Base-by-base conservation (phyloP, 2,888 invertebrate species). In the Hirtodrosophila cameraria region DNA sequence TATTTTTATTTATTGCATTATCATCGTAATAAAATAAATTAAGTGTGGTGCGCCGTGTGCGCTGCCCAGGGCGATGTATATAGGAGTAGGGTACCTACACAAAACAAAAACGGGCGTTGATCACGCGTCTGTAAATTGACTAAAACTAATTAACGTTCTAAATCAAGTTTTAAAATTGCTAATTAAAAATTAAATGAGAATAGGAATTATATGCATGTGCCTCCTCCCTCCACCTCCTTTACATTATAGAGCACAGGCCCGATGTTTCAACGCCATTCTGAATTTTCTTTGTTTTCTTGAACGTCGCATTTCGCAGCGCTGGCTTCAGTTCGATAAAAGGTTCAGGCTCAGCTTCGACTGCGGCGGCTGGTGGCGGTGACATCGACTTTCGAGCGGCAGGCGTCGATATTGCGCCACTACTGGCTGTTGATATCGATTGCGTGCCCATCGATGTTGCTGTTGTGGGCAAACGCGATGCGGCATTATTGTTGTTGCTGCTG, bases 171-270 rank as follows among this genome's bases (percentile, higher is more conserved):
- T 66, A 74, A 76, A 60, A 63, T 71, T 74, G 68, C 68, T 73
- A 73, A 52, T 55, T 50, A 57, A 59, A 72, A 70, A 75, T 42
- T 49, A 55, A 57, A 57, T 68, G 75, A 74, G 66, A 80, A 68
- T 81, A 83, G 77, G 75, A 72, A 71, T 72, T 61, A 48, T 64
- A 67, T 60, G 65, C 15, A 20, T 52, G 60, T 45, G 60, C 49
- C 31, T 27, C 31, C 38, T 43, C 33, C 16, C 9, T 8, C 20
- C 25, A 4, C 13, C 13, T 11, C 12, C 16, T 84, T 91, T 90
- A 96, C 96, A 96, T 96, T 79, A 97, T 95, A 45, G 95, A 94
- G 92, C 97, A 97, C 76, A 97, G 92, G 23, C 96, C 97, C 0
- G 97, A 97, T 13, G 96, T 92, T 89, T 97, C 97, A 63, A 92